Percentiles rank a stretch among this genome's conserved stretches.
Evolutionary conservation across 2,888 invertebrate species (phyloP).

Genomic region (Eumerus sabulonum): DNA sequence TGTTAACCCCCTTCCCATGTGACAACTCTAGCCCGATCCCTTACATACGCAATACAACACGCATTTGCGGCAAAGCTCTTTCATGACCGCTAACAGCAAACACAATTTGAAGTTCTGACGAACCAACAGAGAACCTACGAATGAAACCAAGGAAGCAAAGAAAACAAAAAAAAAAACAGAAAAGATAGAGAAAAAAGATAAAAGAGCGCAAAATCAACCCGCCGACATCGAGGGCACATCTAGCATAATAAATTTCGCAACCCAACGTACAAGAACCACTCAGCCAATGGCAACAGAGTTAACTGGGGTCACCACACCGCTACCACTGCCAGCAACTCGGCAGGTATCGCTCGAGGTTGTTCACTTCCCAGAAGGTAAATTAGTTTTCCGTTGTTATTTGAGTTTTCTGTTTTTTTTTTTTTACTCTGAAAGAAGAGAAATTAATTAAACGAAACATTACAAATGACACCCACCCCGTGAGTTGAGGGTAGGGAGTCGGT

Average conservation of each 20-base stretch:
- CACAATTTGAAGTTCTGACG: conserved; percentile 37
- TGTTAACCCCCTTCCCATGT: not conserved
- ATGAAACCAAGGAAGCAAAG: not conserved
- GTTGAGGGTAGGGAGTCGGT: too few species aligned
- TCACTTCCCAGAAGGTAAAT: conserved; percentile 63
- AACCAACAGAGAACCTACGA: too few species aligned
- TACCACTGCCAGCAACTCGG: not conserved
- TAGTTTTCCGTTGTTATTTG: conserved; percentile 46
- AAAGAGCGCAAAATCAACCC: conserved; percentile 33
- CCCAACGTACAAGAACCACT: conserved; percentile 28
- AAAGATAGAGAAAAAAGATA: not conserved
- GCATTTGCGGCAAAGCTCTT: conserved; percentile 52
- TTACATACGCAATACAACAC: conserved; percentile 1
- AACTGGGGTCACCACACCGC: conserved; percentile 43
- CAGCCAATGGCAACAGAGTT: conserved; percentile 33
- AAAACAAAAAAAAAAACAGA: conserved; percentile 4
- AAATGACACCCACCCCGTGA: conserved; percentile 64
- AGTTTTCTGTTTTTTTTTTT: too few species aligned
- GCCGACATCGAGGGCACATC: conserved; percentile 57
- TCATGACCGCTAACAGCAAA: conserved; percentile 33
- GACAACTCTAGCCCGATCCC: conserved; percentile 39
- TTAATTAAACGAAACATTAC: conserved; percentile 68
- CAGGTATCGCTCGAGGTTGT: conserved; percentile 50
- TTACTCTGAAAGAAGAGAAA: conserved; percentile 51
- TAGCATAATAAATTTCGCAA: conserved; percentile 66